Conservation (phyloP, 35 echinoderm and acorn worm genomes). For the Ptychodera flava region DNA sequence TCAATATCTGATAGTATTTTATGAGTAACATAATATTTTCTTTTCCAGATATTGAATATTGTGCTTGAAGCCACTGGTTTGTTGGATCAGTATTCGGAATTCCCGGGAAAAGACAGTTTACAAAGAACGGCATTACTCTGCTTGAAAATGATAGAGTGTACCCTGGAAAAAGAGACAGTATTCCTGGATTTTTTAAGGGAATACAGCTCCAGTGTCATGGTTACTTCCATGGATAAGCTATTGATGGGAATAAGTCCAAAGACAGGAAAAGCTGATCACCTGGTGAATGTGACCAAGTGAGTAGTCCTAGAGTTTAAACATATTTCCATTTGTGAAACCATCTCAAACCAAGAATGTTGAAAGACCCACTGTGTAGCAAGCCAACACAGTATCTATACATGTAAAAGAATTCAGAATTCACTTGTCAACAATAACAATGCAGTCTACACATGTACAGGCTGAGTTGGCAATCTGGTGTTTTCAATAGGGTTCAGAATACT, state of each 20-base stretch:
- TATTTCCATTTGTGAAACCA: too few species aligned
- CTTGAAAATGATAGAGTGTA: conserved; percentile 60
- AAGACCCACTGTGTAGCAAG: too few species aligned
- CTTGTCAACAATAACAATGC: too few species aligned
- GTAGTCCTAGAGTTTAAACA: not conserved
- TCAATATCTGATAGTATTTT: too few species aligned
- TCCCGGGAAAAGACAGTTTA: conserved; percentile 71
- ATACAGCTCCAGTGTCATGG: conserved; percentile 70
- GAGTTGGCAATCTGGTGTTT: too few species aligned
- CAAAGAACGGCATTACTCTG: conserved; percentile 61
- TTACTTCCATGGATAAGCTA: conserved; percentile 74
- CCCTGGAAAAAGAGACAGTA: conserved; percentile 71
- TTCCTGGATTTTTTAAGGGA: conserved; percentile 78
- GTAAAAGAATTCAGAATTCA: too few species aligned
- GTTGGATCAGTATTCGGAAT: conserved; percentile 48
- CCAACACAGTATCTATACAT: too few species aligned
- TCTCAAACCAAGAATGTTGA: too few species aligned
- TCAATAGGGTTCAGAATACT: too few species aligned
- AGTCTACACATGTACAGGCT: too few species aligned
- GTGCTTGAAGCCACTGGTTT: conserved; percentile 51
- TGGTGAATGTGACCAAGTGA: conserved; percentile 85
- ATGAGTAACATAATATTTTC: too few species aligned
- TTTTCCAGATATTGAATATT: conserved; percentile 62
- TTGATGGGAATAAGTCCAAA: conserved; percentile 87
- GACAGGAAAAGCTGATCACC: conserved; percentile 73